Evolutionary conservation across 1,140 invertebrate genomes (phyloP).

Genomic region (Pentalonia nigronervosa): DNA sequence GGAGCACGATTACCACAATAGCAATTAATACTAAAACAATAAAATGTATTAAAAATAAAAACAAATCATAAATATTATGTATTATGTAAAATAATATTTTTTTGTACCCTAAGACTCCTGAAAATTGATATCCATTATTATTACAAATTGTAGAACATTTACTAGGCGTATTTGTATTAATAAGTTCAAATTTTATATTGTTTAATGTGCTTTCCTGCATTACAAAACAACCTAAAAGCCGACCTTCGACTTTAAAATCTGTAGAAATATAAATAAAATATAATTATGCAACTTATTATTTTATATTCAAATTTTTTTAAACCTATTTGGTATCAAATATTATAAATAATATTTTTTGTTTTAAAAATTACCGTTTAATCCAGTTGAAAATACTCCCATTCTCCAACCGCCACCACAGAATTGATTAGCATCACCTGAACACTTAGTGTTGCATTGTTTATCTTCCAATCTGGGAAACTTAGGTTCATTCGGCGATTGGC

Average conservation of each 20-base stretch:
- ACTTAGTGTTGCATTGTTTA: constrained; percentile 59
- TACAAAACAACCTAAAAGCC: constrained; percentile 60
- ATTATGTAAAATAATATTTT: not conserved
- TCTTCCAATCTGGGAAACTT: constrained; percentile 44
- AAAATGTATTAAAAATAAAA: not conserved
- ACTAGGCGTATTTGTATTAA: constrained; percentile 59
- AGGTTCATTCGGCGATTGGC: constrained; percentile 42
- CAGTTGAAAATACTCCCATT: constrained; percentile 60
- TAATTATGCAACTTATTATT: not conserved
- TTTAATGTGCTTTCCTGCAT: constrained; percentile 46
- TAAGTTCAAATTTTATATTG: constrained; percentile 57
- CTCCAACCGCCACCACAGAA: constrained; percentile 60
- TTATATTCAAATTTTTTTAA: not conserved
- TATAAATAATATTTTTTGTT: not conserved
- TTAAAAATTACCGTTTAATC: constrained; percentile 43
- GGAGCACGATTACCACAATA: constrained; percentile 79
- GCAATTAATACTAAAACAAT: constrained; percentile 79
- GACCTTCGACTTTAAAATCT: not conserved
- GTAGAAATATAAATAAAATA: not conserved
- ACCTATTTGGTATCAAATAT: not conserved
- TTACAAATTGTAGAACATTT: constrained; percentile 60
- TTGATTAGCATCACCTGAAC: constrained; percentile 59
- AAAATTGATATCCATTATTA: constrained; percentile 48
- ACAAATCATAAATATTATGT: not conserved
- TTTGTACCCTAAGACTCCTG: constrained; percentile 40